Evolutionary conservation across 2,888 invertebrate genomes (phyloP).

Genomic region (Acanthacorydalis orientalis): DNA sequence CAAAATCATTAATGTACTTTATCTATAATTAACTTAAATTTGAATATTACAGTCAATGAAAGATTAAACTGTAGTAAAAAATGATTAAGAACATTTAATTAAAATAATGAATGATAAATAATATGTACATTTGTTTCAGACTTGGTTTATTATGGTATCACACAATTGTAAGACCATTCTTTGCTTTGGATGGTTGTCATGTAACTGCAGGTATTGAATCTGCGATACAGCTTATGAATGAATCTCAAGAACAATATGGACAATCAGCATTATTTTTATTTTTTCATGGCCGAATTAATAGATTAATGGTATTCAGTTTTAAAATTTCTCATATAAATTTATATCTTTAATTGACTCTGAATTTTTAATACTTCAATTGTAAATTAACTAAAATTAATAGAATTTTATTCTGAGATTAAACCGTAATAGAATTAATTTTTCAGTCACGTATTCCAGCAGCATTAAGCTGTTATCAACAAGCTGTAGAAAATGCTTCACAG

Average conservation of each 20-base stretch:
- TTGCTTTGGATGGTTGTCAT: conserved; percentile 43
- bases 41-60: no score
- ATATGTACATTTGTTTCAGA: conserved; percentile 22
- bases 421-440: conserved; percentile 15
- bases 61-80: no score
- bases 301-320: conserved; percentile 34
- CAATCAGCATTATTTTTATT: conserved; percentile 47
- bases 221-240: conserved; percentile 32
- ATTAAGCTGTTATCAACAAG: conserved; percentile 35
- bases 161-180: conserved; percentile 49
- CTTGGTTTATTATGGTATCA: conserved; percentile 48
- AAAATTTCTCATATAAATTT: no score
- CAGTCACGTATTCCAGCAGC: conserved; percentile 42
- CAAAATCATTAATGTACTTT: no score
- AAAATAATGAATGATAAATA: no score
- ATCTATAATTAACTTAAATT: no score
- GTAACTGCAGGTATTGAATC: conserved; percentile 37
- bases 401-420: no score
- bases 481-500: conserved; percentile 39
- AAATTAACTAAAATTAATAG: no score
- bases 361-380: no score
- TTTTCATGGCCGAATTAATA: conserved; percentile 42
- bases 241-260: conserved; percentile 35
- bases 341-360: no score
- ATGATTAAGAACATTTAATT: no score